A percentile compares a stretch with the other conserved stretches of the same genome.
phyloP scores from a whole-genome alignment of 2,113 vertebrate genomes.

The Ammodramus savannarum region DNA sequence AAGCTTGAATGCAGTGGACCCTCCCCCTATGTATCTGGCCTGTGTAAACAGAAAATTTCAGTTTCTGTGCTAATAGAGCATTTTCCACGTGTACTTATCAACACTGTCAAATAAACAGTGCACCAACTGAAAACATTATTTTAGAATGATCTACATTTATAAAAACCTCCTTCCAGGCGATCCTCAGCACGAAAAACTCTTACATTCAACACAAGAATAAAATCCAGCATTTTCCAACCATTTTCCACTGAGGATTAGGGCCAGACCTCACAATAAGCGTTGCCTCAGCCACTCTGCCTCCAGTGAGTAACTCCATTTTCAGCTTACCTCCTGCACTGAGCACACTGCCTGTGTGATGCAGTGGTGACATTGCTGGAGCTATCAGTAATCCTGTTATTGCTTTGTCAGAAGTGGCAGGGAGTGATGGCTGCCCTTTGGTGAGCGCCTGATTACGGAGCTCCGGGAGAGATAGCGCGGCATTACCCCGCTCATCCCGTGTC shows the following conservation, averaged over 20 bases:
- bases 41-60: conserved; percentile 75
- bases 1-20: conserved; percentile 80
- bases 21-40: conserved; percentile 81
- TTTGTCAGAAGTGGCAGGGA: conserved; percentile 12
- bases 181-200: not conserved
- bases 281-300: not conserved
- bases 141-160: not conserved
- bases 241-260: not conserved
- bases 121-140: not conserved
- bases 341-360: not conserved
- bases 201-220: not conserved
- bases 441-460: conserved; percentile 3
- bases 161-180: not conserved
- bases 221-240: not conserved
- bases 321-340: not conserved
- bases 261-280: not conserved
- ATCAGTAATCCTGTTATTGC: not conserved
- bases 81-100: not conserved
- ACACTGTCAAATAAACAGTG: not conserved
- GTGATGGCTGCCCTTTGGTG: conserved; percentile 21
- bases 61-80: conserved; percentile 33
- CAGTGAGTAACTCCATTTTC: not conserved
- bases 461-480: not conserved
- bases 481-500: not conserved
- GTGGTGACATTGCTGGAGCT: not conserved